A percentile compares a stretch with the other conserved stretches of the same genome.
phyloP scores from a whole-genome alignment of 2,797 vertebrate species.

The Hapalemur alaotrensis region DNA sequence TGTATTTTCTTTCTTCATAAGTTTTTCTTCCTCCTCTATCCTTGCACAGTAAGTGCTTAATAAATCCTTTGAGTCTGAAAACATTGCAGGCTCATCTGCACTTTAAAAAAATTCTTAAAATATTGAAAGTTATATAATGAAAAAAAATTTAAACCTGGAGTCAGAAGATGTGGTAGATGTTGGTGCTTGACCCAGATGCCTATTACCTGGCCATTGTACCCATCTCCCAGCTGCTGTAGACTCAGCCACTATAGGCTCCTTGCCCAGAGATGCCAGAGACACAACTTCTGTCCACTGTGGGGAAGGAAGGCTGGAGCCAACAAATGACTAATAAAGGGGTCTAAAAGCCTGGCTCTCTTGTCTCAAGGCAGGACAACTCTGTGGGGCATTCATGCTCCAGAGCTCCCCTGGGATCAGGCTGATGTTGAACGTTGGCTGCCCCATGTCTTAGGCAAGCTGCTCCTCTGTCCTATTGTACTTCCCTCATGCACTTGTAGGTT shows the following conservation, averaged over 20 bases:
- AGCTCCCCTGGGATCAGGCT: background rate
- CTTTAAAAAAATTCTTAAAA: background rate
- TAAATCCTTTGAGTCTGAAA: background rate
- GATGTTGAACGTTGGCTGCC: background rate
- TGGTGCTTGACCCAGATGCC: background rate
- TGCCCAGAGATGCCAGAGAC: background rate
- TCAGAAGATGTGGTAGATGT: background rate
- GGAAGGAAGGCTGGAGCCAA: background rate
- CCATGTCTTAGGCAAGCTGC: background rate
- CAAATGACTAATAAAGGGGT: background rate
- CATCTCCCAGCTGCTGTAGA: background rate
- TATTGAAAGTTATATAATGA: background rate
- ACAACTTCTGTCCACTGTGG: background rate
- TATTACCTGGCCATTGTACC: background rate
- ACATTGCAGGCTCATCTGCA: background rate
- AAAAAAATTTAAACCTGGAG: background rate
- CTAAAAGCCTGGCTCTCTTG: background rate
- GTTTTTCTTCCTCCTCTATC: background rate
- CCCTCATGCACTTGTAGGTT: background rate
- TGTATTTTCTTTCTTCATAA: background rate
- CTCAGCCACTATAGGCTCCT: background rate
- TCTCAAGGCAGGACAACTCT: background rate
- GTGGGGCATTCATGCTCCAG: background rate
- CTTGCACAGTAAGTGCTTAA: background rate
- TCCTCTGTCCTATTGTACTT: background rate